Conservation (phyloP, 2,888 invertebrate genomes). For the Peribatodes rhomboidaria region DNA sequence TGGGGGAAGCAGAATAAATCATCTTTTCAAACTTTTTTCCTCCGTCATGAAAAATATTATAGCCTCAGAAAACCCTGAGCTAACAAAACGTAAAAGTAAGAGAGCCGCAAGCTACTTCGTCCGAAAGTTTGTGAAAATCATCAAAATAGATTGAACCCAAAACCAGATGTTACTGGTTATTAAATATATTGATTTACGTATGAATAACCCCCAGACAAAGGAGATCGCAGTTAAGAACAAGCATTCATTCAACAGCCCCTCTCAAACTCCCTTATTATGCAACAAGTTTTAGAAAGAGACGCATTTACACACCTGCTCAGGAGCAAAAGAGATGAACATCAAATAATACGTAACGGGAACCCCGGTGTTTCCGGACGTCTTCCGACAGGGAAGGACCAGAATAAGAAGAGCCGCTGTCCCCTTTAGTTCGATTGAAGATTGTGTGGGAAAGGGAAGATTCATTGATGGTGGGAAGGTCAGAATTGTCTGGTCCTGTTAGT, state of each 20-base stretch:
- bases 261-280: slow-evolving; percentile 58
- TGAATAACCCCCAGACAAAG: slow-evolving; percentile 59
- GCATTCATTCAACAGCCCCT: slow-evolving; percentile 67
- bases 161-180: slow-evolving; percentile 46
- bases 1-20: no score
- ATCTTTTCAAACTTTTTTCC: no score
- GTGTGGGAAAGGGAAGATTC: slow-evolving; percentile 48
- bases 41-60: no score
- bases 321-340: slow-evolving; percentile 58
- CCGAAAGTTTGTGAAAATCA: slow-evolving; percentile 6
- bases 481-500: slow-evolving; percentile 59
- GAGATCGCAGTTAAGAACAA: slow-evolving; percentile 59
- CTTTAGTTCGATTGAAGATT: slow-evolving; percentile 46
- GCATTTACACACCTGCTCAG: slow-evolving; percentile 30
- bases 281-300: slow-evolving; percentile 65
- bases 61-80: no score
- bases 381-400: slow-evolving; percentile 64
- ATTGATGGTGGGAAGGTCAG: slow-evolving; percentile 55
- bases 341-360: slow-evolving; percentile 68
- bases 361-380: slow-evolving; percentile 72
- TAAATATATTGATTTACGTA: slow-evolving; percentile 56
- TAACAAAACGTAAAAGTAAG: not conserved
- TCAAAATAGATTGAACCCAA: slow-evolving; percentile 28
- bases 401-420: slow-evolving; percentile 64
- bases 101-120: not conserved